Evolutionary conservation across 1,140 invertebrate genomes (phyloP).

Genomic region (Charaxes varanes): DNA sequence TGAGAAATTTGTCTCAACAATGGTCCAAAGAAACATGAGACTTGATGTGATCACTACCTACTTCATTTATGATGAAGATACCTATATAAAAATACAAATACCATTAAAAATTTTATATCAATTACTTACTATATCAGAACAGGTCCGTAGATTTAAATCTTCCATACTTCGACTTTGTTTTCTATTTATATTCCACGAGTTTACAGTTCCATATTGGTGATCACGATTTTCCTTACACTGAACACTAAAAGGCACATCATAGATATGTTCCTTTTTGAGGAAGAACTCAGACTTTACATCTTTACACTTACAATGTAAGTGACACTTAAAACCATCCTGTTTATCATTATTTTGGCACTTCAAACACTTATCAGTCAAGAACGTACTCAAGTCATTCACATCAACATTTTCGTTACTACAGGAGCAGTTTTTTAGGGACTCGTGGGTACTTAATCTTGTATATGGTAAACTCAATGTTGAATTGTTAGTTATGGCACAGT

Average conservation of each 20-base stretch:
- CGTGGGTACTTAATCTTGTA: constrained; percentile 42
- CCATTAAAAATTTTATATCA: constrained; percentile 5
- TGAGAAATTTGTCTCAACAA: too few species aligned
- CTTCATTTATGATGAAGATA: not conserved
- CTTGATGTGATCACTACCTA: not conserved
- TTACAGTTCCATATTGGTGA: constrained; percentile 46
- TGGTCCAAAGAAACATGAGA: not conserved
- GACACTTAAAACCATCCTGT: constrained; percentile 53
- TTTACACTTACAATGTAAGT: constrained; percentile 57
- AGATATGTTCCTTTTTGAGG: constrained; percentile 54
- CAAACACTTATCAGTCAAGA: constrained; percentile 37
- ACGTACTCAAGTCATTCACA: constrained; percentile 24
- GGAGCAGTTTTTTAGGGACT: constrained; percentile 32
- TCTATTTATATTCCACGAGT: constrained; percentile 27
- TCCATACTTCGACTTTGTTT: constrained; percentile 47
- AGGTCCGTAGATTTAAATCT: constrained; percentile 25
- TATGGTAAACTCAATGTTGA: constrained; percentile 59
- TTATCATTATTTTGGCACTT: constrained; percentile 49
- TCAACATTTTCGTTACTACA: constrained; percentile 36
- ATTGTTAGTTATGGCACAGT: constrained; percentile 62
- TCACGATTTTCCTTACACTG: constrained; percentile 15
- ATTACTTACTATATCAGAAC: constrained; percentile 31
- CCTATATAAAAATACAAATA: constrained; percentile 24
- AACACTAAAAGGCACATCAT: constrained; percentile 45
- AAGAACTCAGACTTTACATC: constrained; percentile 43